phyloP scores from a whole-genome alignment of 2,888 invertebrate genomes.

The Clusia tigrina region DNA sequence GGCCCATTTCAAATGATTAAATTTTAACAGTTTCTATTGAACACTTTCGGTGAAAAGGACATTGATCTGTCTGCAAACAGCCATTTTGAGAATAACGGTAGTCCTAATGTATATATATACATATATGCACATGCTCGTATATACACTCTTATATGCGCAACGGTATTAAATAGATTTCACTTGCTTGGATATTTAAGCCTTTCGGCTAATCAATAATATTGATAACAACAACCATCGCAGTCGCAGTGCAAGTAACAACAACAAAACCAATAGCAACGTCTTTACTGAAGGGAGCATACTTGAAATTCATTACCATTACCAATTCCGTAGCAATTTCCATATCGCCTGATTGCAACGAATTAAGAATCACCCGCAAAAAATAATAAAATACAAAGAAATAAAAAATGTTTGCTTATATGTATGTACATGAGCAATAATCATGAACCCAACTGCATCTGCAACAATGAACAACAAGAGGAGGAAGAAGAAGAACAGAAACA shows the following conservation, averaged over 20 bases:
- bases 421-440: slow-evolving; percentile 19
- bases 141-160: neutral
- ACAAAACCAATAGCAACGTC: neutral
- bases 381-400: slow-evolving; percentile 30
- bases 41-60: too few species aligned
- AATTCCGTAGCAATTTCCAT: slow-evolving; percentile 53
- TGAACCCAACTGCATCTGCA: slow-evolving; percentile 9
- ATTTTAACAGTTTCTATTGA: too few species aligned
- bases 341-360: slow-evolving; percentile 51
- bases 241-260: neutral
- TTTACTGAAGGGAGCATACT: slow-evolving; percentile 31
- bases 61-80: too few species aligned
- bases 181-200: slow-evolving; percentile 29
- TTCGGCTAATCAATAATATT: slow-evolving; percentile 42
- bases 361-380: slow-evolving; percentile 44
- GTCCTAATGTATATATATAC: neutral
- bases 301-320: slow-evolving; percentile 39
- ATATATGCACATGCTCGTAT: neutral
- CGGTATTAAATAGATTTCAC: too few species aligned
- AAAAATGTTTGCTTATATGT: slow-evolving; percentile 29
- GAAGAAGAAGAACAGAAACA: too few species aligned
- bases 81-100: neutral
- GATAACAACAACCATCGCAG: slow-evolving; percentile 34
- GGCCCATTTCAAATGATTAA: too few species aligned
- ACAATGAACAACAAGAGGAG: too few species aligned